These are phyloP conservation scores for Pseudopipra pipra DNA, from an alignment of 2,113 vertebrate species.

Conservation along the genomic window DNA sequence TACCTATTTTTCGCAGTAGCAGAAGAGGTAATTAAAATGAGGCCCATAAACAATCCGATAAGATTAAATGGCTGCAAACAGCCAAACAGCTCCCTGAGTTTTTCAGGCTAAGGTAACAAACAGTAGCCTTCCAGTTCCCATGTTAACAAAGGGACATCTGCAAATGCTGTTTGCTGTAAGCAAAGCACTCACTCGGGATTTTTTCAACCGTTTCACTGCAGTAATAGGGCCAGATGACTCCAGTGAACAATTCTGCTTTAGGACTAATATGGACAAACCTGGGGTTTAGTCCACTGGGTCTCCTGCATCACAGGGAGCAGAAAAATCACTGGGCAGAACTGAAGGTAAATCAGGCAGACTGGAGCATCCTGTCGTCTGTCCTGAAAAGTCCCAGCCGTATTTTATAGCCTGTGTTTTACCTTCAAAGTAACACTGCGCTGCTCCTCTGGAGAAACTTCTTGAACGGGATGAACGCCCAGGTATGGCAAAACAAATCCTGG, in stretches of 20 bases:
- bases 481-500: conserved; percentile 86
- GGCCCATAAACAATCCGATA: background rate
- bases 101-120: background rate
- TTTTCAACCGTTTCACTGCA: background rate
- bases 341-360: background rate
- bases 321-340: background rate
- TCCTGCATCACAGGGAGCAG: background rate
- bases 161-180: background rate
- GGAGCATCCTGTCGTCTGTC: background rate
- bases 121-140: background rate
- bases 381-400: background rate
- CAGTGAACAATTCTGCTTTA: background rate
- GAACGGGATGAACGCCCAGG: conserved; percentile 92
- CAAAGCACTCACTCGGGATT: background rate
- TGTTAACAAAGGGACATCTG: background rate
- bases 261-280: background rate
- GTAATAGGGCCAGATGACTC: background rate
- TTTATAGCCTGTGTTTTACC: conserved; percentile 63
- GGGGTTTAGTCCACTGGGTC: background rate
- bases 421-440: conserved; percentile 81
- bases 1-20: background rate
- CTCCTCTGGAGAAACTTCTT: conserved; percentile 73
- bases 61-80: background rate
- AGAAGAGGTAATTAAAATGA: background rate
- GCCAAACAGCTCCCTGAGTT: background rate